phyloP scores from a whole-genome alignment of 2,888 invertebrate genomes.

The Athrips mouffetella region DNA sequence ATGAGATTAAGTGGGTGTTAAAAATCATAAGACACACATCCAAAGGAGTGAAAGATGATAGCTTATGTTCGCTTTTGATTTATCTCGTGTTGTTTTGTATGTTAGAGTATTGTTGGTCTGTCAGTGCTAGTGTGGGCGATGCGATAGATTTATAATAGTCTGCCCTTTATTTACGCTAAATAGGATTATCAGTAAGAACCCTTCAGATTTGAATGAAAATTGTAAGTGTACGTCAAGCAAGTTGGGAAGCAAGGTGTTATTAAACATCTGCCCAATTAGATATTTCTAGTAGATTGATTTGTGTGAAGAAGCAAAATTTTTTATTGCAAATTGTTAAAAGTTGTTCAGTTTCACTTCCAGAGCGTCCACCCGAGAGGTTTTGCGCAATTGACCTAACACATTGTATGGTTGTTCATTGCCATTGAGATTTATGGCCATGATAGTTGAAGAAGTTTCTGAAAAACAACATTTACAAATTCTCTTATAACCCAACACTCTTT shows the following conservation, averaged over 20 bases:
- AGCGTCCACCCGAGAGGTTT: no score
- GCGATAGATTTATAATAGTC: slow-evolving; percentile 63
- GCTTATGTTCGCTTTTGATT: slow-evolving; percentile 64
- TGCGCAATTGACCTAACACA: no score
- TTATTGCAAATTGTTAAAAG: no score
- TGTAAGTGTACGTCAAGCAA: no score
- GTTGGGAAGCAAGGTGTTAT: no score
- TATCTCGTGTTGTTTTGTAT: slow-evolving; percentile 64
- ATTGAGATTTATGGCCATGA: no score
- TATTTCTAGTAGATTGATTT: no score
- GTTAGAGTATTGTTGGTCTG: slow-evolving; percentile 62
- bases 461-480: background rate
- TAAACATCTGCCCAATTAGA: no score
- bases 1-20: slow-evolving; percentile 73
- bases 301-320: no score
- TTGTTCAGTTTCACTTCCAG: no score
- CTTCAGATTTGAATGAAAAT: background rate
- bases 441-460: no score
- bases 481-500: background rate
- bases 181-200: slow-evolving; percentile 26
- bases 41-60: slow-evolving; percentile 68
- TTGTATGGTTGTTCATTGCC: no score
- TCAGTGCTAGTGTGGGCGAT: slow-evolving; percentile 58
- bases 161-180: slow-evolving; percentile 50
- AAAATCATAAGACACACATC: slow-evolving; percentile 67